These are phyloP conservation scores for Vanessa cardui DNA, from an alignment of 2,888 invertebrate species.

Conservation along the genomic window DNA sequence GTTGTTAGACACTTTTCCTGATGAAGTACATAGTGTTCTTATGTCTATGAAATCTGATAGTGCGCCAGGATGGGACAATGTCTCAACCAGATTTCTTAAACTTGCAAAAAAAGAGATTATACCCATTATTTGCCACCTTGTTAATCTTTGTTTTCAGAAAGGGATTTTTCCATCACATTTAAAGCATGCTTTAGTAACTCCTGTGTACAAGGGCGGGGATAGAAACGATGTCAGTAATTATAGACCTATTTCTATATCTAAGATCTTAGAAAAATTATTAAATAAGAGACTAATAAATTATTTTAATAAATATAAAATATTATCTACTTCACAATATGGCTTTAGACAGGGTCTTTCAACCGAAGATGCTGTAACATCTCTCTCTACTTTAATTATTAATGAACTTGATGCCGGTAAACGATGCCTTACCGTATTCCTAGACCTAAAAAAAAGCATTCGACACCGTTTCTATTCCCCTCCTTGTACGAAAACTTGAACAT, in stretches of 20 bases:
- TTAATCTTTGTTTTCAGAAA: neutral
- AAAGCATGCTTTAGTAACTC: neutral
- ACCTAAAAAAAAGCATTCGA: neutral
- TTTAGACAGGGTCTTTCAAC: neutral
- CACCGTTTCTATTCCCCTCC: neutral
- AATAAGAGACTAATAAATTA: neutral
- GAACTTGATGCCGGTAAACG: neutral
- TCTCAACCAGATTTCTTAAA: neutral
- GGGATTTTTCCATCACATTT: neutral
- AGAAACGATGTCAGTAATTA: neutral
- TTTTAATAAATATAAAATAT: neutral
- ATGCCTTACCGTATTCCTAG: neutral
- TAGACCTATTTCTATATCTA: neutral
- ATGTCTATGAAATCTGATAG: neutral
- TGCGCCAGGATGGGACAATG: neutral
- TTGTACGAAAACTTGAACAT: neutral
- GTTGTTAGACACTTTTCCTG: neutral
- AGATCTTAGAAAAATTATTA: constrained; percentile 1
- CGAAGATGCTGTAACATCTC: neutral
- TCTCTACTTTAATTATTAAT: neutral
- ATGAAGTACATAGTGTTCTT: neutral
- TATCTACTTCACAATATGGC: neutral
- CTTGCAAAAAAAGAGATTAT: neutral
- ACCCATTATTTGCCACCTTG: constrained; percentile 1
- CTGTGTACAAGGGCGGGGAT: neutral